Base-by-base conservation (phyloP, 2,797 vertebrate genomes). In the Schizopygopsis pylzovi region DNA sequence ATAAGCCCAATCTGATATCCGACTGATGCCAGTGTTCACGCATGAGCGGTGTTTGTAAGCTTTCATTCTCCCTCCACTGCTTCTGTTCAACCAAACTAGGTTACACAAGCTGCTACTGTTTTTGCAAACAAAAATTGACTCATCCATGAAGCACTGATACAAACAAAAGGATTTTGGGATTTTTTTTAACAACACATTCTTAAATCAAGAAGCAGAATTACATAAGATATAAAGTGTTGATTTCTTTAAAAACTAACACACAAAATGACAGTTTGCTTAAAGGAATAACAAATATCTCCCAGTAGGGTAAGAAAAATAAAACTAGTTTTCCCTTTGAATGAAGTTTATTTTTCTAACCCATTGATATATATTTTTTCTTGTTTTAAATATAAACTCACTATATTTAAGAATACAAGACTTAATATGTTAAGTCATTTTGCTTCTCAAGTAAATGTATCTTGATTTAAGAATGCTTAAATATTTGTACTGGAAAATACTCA, bases 1-100 rank as follows among this genome's bases (percentile, higher is more conserved):
- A 85, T 72, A 73, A 85, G 43, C 33, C n/a, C 20, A 59, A 85
- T 49, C 84, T 65, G 56, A 83, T 63, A 47, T 45, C 79, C 49
- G 41, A 81, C 45, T 10, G 47, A 70, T 54, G 75, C 47, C 16
- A 73, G 68, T 16, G 16, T n/a, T 79, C 54, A 72, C 16, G 39
- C 39, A 8, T 73, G 68, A 82, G 77, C 12, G 25, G 77, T 41
- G 77, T 79, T 79, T 79, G 77, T 39, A 41, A 59, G 63, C 63
- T 72, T 71, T 61, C 39, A 10, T 25, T 39, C 47, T 67, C 79
- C 61, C 79, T 81, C 18, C 61, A n/a, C 79, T 22, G 79, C 63
- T 22, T 22, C 63, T 6, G 22, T 33, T 73, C 25, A 28, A 25
- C 4, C 15, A 33, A 78, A 78, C 76, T 78, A 39, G 76, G 76